Percentiles rank a stretch among this genome's conserved stretches.
Conservation (phyloP, 2,797 vertebrate species). For the Miichthys miiuy region DNA sequence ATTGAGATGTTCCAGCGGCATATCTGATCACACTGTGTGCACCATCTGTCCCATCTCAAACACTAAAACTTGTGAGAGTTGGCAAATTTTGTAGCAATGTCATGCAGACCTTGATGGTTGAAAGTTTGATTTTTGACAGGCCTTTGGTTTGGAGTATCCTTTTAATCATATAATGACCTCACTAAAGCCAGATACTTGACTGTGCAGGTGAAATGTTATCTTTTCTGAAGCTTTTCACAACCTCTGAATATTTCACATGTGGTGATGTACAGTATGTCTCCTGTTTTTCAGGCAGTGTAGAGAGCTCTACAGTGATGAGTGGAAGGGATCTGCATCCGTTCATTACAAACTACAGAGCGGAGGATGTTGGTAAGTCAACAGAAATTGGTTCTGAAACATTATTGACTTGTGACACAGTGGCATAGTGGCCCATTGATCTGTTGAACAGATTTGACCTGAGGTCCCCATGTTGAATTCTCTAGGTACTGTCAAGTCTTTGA, state of each 20-base stretch:
- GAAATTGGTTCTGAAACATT: conserved; percentile 28
- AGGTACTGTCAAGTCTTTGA: conserved; percentile 58
- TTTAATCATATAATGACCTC: conserved; percentile 52
- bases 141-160: conserved; percentile 4
- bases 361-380: conserved; percentile 82
- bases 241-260: conserved; percentile 10
- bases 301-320: conserved; percentile 79
- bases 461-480: conserved; percentile 52
- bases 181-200: conserved; percentile 17
- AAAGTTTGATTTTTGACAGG: conserved; percentile 40
- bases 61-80: conserved; percentile 21
- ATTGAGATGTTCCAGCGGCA: conserved; percentile 17
- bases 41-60: conserved; percentile 42
- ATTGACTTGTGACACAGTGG: conserved; percentile 34
- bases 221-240: not conserved
- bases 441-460: conserved; percentile 60
- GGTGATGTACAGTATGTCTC: not conserved
- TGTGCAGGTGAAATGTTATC: conserved; percentile 12
- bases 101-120: conserved; percentile 49
- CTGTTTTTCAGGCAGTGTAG: conserved; percentile 30
- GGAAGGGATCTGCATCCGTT: conserved; percentile 71
- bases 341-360: conserved; percentile 70
- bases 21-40: conserved; percentile 27
- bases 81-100: conserved; percentile 54
- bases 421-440: conserved; percentile 39